Percentiles rank a stretch among this genome's conserved stretches.
These are phyloP conservation scores for Rapana venosa DNA, from an alignment of 2,888 invertebrate species.

Conservation along the genomic window DNA sequence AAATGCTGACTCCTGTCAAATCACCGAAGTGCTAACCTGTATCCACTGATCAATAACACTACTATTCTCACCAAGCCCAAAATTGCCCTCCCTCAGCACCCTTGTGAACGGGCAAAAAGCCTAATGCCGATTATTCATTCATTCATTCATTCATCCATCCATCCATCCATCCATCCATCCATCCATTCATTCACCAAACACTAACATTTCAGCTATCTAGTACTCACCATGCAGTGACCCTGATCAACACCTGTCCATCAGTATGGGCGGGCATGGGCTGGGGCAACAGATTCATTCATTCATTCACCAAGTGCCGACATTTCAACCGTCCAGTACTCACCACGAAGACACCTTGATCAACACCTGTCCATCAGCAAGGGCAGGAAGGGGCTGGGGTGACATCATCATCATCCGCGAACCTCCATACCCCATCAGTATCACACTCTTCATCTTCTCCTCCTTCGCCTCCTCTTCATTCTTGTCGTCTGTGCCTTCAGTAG, in stretches of 20 bases:
- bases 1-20: too few species aligned
- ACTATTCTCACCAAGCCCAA: too few species aligned
- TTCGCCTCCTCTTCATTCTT: background rate
- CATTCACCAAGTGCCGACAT: too few species aligned
- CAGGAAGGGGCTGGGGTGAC: background rate
- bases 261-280: background rate
- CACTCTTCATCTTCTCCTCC: background rate
- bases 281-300: background rate
- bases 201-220: too few species aligned
- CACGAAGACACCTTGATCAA: background rate
- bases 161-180: too few species aligned
- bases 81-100: too few species aligned
- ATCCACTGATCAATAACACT: too few species aligned
- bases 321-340: background rate
- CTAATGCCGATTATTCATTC: too few species aligned
- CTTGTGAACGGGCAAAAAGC: too few species aligned
- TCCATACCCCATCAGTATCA: background rate
- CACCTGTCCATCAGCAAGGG: background rate
- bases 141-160: too few species aligned
- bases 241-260: background rate
- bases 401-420: background rate
- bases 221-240: background rate
- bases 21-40: too few species aligned
- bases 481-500: background rate
- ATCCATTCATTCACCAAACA: too few species aligned